phyloP scores from a whole-genome alignment of 64 coral and sea anemone genomes.

The Acropora yongei region DNA sequence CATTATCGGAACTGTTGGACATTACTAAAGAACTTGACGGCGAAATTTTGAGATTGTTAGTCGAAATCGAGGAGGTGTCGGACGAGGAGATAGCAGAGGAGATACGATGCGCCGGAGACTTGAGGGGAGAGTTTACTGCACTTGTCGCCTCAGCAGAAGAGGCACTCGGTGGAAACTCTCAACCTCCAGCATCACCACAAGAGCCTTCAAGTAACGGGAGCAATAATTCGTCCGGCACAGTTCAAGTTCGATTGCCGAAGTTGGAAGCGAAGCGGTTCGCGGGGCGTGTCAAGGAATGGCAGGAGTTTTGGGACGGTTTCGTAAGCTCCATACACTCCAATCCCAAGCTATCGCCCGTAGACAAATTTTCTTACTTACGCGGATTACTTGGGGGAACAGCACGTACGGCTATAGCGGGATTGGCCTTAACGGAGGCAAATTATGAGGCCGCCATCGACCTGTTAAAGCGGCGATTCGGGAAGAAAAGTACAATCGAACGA shows the following conservation, averaged over 20 bases:
- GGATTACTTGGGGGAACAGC: background rate
- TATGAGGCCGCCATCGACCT: conserved; percentile 22
- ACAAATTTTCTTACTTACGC: background rate
- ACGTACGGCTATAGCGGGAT: background rate
- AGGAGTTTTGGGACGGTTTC: background rate
- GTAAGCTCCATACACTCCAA: background rate
- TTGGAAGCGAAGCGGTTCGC: background rate
- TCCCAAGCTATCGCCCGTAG: background rate
- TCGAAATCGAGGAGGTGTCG: background rate
- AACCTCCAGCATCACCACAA: too few species aligned
- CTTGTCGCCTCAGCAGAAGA: background rate
- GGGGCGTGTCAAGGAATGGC: background rate
- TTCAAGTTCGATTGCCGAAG: background rate
- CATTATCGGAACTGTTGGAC: background rate
- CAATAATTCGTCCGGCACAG: background rate
- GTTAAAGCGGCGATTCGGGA: conserved; percentile 35
- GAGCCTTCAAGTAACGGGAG: too few species aligned
- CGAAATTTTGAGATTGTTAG: background rate
- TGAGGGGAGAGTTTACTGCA: background rate
- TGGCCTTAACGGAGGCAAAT: conserved; percentile 26
- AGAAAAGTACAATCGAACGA: background rate
- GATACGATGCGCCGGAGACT: background rate
- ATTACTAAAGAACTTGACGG: background rate
- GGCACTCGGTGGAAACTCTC: too few species aligned
- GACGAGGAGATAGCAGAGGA: background rate